Conservation (phyloP, 2,888 invertebrate genomes). For the Notodonta dromedarius region DNA sequence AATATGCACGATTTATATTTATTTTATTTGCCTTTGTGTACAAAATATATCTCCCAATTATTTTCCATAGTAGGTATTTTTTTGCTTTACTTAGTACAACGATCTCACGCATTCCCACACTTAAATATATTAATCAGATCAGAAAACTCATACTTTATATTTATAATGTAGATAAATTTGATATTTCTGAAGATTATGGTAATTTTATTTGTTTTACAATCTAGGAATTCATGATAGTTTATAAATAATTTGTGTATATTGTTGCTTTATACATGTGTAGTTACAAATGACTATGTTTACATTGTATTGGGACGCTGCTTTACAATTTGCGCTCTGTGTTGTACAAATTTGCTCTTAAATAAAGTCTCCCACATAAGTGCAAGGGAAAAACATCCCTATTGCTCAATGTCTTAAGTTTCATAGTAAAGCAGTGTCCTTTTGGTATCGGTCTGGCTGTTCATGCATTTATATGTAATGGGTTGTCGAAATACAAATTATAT, state of each 20-base stretch:
- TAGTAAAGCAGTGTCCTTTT: slow-evolving; percentile 53
- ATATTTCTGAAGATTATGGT: slow-evolving; percentile 29
- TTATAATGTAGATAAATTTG: slow-evolving; percentile 19
- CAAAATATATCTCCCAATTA: slow-evolving; percentile 2
- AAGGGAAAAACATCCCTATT: slow-evolving; percentile 10
- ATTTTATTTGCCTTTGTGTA: slow-evolving; percentile 14
- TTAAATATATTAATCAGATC: slow-evolving; percentile 22
- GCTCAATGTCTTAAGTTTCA: slow-evolving; percentile 9
- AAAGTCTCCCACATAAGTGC: no score
- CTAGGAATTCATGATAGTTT: slow-evolving; percentile 36
- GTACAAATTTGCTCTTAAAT: no score
- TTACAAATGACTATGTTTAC: slow-evolving; percentile 41
- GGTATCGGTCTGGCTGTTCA: slow-evolving; percentile 68
- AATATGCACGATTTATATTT: slow-evolving; percentile 15
- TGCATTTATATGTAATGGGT: slow-evolving; percentile 72
- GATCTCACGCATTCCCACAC: slow-evolving; percentile 22
- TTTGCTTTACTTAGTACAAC: slow-evolving; percentile 16
- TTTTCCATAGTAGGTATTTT: slow-evolving; percentile 18
- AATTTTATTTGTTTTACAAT: slow-evolving; percentile 26
- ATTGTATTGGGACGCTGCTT: slow-evolving; percentile 58
- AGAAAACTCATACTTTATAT: slow-evolving; percentile 8
- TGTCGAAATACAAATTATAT: slow-evolving; percentile 77
- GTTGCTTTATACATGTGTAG: slow-evolving; percentile 68
- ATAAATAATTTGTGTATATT: slow-evolving; percentile 50
- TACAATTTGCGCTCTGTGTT: slow-evolving; percentile 20